Base-by-base conservation (phyloP, 2,888 invertebrate species). In the Lissonota sp. region DNA sequence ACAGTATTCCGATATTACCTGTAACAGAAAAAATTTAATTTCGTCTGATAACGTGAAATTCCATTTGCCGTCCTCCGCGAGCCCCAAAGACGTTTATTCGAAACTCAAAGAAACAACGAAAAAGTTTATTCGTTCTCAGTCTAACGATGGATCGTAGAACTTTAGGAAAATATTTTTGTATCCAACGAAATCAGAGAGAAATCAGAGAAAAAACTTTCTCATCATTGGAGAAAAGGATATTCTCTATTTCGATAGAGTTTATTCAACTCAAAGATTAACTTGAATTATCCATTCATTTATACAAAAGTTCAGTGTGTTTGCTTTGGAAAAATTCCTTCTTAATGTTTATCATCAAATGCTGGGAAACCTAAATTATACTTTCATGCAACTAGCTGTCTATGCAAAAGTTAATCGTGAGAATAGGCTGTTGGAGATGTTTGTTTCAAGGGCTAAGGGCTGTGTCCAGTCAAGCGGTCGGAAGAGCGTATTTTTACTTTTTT, bases 1-100 rank as follows among this genome's bases (percentile, higher is more conserved):
- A 86, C 94, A 95, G 86, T 94, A 94, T 79, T 94, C 94, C 0
- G 94, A 94, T 85, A 95, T 95, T 55, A 94, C 94, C 95, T 95
- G 90, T 26, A 90, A 92, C 62, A 78, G 75, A 78, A 70, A 49
- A 63, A 79, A 71, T 67, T 57, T 6, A 49, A 4, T 39, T n/a
- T 66, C 5, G 39, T 46, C 14, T 67, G n/a, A 8, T 53, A 69
- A 40, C n/a, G 53, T 42, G 16, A 0, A 26, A 26, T 26, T 26
- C 26, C 26, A 12, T 7, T 57, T 26, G 7, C 37, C 10, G 5
- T 7, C n/a, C 10, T n/a, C 39, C 42, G 16, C 7, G 10, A 42
- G 16, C 4, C 26, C 46, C 12, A n/a, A 12, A 8, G 14, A 58
- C 10, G 37, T 42, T 49, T 49, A 7, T 44, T 5, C 0, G 5